A percentile compares a stretch with the other conserved stretches of the same genome.
Conservation (phyloP, 30 jellyfish, hydroid and myxozoan genomes). For the Mastigias papua region DNA sequence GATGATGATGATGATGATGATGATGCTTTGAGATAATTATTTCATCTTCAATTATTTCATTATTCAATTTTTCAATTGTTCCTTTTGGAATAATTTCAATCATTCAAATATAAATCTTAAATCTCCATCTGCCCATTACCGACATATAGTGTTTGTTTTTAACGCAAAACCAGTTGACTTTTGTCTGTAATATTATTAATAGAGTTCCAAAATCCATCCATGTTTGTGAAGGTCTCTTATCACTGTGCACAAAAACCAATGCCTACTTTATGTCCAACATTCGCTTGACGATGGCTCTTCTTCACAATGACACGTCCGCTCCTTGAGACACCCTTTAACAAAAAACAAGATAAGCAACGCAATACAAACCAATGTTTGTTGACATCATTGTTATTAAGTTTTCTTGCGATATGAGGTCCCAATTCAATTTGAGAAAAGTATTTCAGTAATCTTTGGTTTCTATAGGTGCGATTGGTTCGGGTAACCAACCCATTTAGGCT, state of each 20-base stretch:
- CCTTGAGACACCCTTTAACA: not conserved
- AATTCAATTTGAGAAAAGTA: conserved; percentile 18
- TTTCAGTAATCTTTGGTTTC: conserved; percentile 4
- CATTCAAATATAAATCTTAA: too few species aligned
- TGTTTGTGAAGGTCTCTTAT: too few species aligned
- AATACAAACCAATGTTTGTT: not conserved
- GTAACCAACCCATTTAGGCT: conserved; percentile 8
- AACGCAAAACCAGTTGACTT: too few species aligned
- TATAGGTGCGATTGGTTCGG: not conserved
- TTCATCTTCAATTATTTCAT: too few species aligned
- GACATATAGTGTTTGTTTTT: too few species aligned
- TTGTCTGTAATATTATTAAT: too few species aligned
- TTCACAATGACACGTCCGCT: conserved; percentile 12
- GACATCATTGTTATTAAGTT: not conserved
- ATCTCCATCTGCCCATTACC: too few species aligned
- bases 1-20: too few species aligned
- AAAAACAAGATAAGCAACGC: not conserved
- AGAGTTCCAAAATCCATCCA: not conserved
- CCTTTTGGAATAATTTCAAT: too few species aligned
- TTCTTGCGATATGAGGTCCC: conserved; percentile 17
- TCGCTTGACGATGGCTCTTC: not conserved
- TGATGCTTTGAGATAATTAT: too few species aligned
- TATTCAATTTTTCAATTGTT: too few species aligned
- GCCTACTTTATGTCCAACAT: not conserved
- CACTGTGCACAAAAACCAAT: not conserved